Conservation (phyloP, 2,888 invertebrate genomes). For the Athalia circularis region DNA sequence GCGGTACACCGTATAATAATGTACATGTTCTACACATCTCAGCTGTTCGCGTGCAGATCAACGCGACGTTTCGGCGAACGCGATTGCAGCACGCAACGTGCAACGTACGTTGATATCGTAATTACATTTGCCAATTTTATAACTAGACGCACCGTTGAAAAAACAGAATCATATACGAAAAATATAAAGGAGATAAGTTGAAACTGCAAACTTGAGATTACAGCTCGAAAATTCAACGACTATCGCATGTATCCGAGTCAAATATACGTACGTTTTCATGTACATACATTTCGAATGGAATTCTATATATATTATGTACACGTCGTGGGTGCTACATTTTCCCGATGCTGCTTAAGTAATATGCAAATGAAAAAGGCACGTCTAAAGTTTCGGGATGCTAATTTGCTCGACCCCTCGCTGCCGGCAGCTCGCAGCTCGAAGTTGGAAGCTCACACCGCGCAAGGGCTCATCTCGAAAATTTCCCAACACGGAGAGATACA, state of each 20-base stretch:
- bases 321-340: neutral
- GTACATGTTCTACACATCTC: neutral
- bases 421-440: neutral
- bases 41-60: no score
- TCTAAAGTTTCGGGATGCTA: conserved; percentile 43
- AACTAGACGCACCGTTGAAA: no score
- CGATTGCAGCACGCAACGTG: neutral
- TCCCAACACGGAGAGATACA: neutral
- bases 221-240: no score
- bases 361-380: conserved; percentile 38
- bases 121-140: no score
- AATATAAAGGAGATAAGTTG: no score
- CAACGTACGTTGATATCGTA: neutral
- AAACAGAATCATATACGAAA: no score
- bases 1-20: neutral
- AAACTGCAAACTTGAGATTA: no score
- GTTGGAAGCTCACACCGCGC: neutral
- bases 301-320: no score
- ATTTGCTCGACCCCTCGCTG: conserved; percentile 26
- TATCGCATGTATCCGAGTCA: no score
- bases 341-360: conserved; percentile 36
- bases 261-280: no score
- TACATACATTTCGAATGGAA: no score
- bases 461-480: conserved; percentile 42
- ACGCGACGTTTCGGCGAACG: no score